A percentile compares a stretch with the other conserved stretches of the same genome.
Evolutionary conservation across 2,888 invertebrate species (phyloP).

Genomic region (Penaeus monodon): DNA sequence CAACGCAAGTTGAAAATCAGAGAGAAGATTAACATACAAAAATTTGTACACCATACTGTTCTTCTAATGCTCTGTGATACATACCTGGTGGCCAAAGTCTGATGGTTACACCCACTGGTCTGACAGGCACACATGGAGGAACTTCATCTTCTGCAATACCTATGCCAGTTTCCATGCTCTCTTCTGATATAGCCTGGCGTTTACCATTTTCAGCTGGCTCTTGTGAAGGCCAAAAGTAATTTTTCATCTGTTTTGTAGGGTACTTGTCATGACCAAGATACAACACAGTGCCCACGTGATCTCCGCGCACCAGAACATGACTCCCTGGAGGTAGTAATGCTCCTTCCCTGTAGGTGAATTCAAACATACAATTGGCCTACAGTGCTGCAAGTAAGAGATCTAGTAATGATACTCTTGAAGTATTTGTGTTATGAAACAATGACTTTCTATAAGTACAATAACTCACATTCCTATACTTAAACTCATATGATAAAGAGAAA

Average conservation of each 20-base stretch:
- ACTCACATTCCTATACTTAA: too few species aligned
- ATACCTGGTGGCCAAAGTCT: constrained; percentile 47
- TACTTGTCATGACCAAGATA: constrained; percentile 44
- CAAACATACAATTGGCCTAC: too few species aligned
- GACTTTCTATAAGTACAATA: too few species aligned
- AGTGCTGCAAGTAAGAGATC: too few species aligned
- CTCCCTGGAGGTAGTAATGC: constrained; percentile 39
- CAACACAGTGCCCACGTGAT: constrained; percentile 39
- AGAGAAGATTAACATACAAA: not conserved
- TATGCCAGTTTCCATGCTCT: not conserved
- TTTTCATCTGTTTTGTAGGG: not conserved
- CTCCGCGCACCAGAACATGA: constrained; percentile 26
- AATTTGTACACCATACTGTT: too few species aligned
- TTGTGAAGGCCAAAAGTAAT: too few species aligned
- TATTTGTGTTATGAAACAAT: too few species aligned
- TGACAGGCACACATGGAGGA: not conserved
- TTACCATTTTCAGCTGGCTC: too few species aligned
- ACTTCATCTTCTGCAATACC: not conserved
- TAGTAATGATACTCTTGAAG: too few species aligned
- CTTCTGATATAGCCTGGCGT: not conserved
- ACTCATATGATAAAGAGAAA: too few species aligned
- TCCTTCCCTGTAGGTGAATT: constrained; percentile 30
- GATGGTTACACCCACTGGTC: constrained; percentile 40
- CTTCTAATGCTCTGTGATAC: not conserved
- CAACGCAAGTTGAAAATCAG: not conserved